phyloP scores from a whole-genome alignment of 2,797 vertebrate genomes.

The Lateolabrax maculatus region DNA sequence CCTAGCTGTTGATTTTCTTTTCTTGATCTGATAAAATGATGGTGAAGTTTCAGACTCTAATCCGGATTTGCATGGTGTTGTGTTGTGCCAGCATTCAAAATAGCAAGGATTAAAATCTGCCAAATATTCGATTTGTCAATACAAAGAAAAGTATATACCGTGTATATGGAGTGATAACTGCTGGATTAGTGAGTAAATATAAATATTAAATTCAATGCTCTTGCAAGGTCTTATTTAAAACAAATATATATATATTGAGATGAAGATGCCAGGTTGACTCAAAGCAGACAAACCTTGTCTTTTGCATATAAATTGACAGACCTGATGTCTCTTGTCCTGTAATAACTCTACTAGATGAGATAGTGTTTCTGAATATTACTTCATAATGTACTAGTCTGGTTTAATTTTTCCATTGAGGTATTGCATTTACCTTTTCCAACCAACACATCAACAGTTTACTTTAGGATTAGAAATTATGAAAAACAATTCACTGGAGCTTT shows the following conservation, averaged over 20 bases:
- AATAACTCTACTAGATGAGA: not conserved
- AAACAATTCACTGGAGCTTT: not conserved
- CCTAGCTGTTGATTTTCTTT: slow-evolving; percentile 55
- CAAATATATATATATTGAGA: not conserved
- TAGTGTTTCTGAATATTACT: not conserved
- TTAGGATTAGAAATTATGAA: not conserved
- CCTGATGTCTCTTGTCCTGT: not conserved
- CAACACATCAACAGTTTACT: not conserved
- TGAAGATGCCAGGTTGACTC: not conserved
- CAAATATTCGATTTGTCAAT: slow-evolving; percentile 27
- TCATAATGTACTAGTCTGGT: slow-evolving; percentile 8
- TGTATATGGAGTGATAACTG: slow-evolving; percentile 36
- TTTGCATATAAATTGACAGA: not conserved
- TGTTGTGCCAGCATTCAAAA: slow-evolving; percentile 63
- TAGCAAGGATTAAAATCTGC: slow-evolving; percentile 60
- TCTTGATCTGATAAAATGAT: slow-evolving; percentile 58
- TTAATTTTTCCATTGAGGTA: not conserved
- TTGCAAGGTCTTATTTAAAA: slow-evolving; percentile 23
- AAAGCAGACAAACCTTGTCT: slow-evolving; percentile 6
- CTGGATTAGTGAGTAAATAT: slow-evolving; percentile 44
- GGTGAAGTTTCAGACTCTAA: slow-evolving; percentile 64
- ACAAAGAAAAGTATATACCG: slow-evolving; percentile 50
- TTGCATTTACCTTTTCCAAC: not conserved
- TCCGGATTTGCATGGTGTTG: slow-evolving; percentile 64
- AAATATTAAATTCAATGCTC: slow-evolving; percentile 23